phyloP scores from a whole-genome alignment of 2,888 invertebrate species.

The Syrista parreyssii region DNA sequence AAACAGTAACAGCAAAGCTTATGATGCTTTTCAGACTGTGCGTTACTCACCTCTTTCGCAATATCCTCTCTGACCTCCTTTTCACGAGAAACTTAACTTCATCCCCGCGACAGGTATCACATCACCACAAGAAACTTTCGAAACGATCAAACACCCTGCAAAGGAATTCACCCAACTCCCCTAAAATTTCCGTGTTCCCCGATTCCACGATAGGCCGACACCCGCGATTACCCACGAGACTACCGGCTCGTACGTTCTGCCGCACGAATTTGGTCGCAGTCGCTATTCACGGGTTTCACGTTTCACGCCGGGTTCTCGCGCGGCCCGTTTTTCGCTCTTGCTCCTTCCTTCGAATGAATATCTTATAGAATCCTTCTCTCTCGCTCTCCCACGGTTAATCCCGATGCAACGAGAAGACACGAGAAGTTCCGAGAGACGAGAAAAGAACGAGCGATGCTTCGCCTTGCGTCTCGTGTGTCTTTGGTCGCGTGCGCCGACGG shows the following conservation, averaged over 20 bases:
- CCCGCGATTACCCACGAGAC: too few species aligned
- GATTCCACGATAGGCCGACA: too few species aligned
- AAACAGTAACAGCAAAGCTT: too few species aligned
- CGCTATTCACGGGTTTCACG: conserved; percentile 39
- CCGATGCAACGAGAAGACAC: not conserved
- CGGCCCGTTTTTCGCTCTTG: too few species aligned
- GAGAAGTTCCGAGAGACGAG: not conserved
- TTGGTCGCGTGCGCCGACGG: too few species aligned
- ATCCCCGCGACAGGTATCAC: conserved; percentile 13
- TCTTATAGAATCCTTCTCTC: too few species aligned
- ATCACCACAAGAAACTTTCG: conserved; percentile 12
- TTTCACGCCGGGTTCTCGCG: conserved; percentile 31
- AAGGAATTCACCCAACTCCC: too few species aligned
- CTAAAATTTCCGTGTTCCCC: too few species aligned
- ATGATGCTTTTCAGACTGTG: too few species aligned
- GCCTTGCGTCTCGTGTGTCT: not conserved
- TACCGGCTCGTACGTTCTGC: too few species aligned
- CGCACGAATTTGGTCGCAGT: conserved; percentile 39
- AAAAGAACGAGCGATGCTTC: too few species aligned
- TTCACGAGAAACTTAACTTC: conserved; percentile 8
- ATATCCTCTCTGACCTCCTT: conserved; percentile 12
- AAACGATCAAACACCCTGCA: not conserved
- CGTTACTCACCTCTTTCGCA: conserved; percentile 15
- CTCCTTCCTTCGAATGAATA: too few species aligned
- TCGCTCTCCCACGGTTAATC: not conserved